A percentile compares a stretch with the other conserved stretches of the same genome.
phyloP scores from a whole-genome alignment of 2,888 invertebrate species.

The Hypomecis punctinalis region DNA sequence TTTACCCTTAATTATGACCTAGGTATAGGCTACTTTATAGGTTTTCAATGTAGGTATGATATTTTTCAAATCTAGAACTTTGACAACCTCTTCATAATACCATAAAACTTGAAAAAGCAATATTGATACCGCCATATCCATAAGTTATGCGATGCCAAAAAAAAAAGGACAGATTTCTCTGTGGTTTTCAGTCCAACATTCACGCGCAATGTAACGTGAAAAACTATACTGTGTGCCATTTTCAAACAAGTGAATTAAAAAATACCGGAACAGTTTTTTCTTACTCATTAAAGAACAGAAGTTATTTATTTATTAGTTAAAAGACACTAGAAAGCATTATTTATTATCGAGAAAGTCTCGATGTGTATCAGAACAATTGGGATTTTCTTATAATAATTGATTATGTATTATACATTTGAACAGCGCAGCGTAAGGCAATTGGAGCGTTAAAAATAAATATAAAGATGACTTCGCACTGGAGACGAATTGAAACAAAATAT shows the following conservation, averaged over 20 bases:
- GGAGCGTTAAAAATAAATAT: conserved; percentile 55
- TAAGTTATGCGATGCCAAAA: no score
- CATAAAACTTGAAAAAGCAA: no score
- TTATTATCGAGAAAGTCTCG: conserved; percentile 1
- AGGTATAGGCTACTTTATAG: no score
- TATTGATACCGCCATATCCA: no score
- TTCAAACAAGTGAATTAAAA: not conserved
- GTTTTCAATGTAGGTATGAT: no score
- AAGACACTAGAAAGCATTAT: conserved; percentile 5
- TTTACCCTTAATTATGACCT: no score
- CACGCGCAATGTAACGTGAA: no score
- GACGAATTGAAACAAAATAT: not conserved
- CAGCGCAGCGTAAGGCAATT: conserved; percentile 53
- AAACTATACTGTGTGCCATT: no score
- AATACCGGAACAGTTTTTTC: not conserved
- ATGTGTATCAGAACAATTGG: conserved; percentile 9
- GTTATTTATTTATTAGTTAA: conserved; percentile 5
- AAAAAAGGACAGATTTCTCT: no score
- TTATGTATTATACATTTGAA: not conserved
- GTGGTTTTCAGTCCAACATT: no score
- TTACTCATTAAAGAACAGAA: not conserved
- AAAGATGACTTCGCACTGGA: conserved; percentile 27
- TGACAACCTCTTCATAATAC: no score
- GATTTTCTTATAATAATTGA: conserved; percentile 15
- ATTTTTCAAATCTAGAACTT: no score